A percentile compares a stretch with the other conserved stretches of the same genome.
Conservation (phyloP, 2,113 vertebrate genomes). For the Daubentonia madagascariensis region DNA sequence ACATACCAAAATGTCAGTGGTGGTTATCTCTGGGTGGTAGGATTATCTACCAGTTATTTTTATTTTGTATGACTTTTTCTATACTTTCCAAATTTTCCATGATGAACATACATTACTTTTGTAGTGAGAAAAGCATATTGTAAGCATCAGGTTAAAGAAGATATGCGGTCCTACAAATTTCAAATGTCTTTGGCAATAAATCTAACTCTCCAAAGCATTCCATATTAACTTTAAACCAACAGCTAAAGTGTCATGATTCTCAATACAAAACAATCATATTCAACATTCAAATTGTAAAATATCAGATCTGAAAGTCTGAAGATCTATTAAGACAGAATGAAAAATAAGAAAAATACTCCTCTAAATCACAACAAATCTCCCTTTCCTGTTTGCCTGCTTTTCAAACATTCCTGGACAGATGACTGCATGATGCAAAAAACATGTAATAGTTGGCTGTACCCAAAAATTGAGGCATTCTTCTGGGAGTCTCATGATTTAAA, state of each 20-base stretch:
- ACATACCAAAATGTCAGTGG: not conserved
- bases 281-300: conserved; percentile 6
- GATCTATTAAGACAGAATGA: not conserved
- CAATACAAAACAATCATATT: not conserved
- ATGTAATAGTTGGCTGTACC: not conserved
- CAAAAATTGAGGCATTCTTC: conserved; percentile 23
- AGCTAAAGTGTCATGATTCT: not conserved
- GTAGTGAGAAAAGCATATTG: not conserved
- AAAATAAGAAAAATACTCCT: not conserved
- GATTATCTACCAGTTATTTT: not conserved
- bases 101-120: not conserved
- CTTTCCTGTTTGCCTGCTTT: conserved; percentile 38
- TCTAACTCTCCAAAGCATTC: not conserved
- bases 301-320: not conserved
- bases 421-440: conserved; percentile 22
- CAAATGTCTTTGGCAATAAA: conserved; percentile 9
- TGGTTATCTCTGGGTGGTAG: not conserved
- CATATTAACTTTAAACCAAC: not conserved
- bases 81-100: conserved; percentile 1
- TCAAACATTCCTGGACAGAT: not conserved
- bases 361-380: not conserved
- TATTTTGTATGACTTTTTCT: not conserved
- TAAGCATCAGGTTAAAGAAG: not conserved
- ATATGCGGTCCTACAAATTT: not conserved
- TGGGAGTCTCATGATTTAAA: not conserved